Percentiles rank a stretch among this genome's conserved stretches.
phyloP scores from a whole-genome alignment of 1,140 invertebrate genomes.

The Homalodisca vitripennis region DNA sequence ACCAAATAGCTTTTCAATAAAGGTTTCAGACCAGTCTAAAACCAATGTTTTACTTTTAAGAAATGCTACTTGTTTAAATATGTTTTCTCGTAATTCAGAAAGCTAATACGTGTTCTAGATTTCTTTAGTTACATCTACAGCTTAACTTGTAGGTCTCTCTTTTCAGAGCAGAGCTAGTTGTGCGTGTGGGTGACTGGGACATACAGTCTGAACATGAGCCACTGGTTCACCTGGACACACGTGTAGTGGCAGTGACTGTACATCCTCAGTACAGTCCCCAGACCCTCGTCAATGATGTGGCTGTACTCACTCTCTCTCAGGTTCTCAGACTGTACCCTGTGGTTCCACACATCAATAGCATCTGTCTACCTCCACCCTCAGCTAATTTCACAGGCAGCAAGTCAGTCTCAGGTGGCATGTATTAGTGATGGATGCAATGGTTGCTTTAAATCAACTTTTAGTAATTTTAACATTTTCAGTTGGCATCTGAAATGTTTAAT shows the following conservation, averaged over 20 bases:
- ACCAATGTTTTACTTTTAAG: too few species aligned
- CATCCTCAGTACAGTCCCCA: slow-evolving; percentile 46
- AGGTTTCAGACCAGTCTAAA: too few species aligned
- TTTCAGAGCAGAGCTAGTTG: slow-evolving; percentile 12
- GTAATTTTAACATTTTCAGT: neutral
- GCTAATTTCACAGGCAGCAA: slow-evolving; percentile 44
- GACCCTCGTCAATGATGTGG: slow-evolving; percentile 49
- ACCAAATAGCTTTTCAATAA: too few species aligned
- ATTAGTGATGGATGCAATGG: neutral
- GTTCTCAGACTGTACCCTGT: slow-evolving; percentile 51
- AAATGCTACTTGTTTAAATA: too few species aligned
- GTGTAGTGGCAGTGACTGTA: slow-evolving; percentile 46
- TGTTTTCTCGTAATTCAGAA: too few species aligned
- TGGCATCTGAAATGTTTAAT: too few species aligned
- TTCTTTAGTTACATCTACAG: too few species aligned
- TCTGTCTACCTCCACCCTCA: slow-evolving; percentile 62
- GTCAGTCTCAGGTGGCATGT: neutral
- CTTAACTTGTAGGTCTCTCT: too few species aligned
- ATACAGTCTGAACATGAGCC: slow-evolving; percentile 55
- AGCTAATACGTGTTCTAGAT: too few species aligned
- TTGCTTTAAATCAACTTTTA: neutral
- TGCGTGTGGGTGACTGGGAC: slow-evolving; percentile 52
- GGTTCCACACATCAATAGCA: slow-evolving; percentile 62
- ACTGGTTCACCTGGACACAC: slow-evolving; percentile 54
- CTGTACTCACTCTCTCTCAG: slow-evolving; percentile 48